Base-by-base conservation (phyloP, 2,888 invertebrate species). In the Synergus japonicus region DNA sequence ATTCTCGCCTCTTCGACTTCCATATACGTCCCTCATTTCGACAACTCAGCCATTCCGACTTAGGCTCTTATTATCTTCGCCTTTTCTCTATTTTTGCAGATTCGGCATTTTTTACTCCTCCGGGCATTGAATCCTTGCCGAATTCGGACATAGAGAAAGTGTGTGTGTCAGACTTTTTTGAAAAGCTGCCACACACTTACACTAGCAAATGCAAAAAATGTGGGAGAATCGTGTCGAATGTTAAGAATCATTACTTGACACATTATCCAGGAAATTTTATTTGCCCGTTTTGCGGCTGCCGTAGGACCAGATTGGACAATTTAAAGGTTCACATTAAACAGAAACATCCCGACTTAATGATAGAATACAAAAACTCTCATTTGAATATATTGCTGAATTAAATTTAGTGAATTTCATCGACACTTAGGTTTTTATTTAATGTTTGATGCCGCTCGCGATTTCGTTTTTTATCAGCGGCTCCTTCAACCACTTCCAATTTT, bases 201-300 rank as follows among this genome's bases (percentile, higher is more conserved):
- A 84, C 86, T 83, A 87, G 87, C 85, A 86, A 88, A 85, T 91
- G 90, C 86, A 91, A 90, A 87, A 84, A 90, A 63, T 92, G 92
- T 85, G 90, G 89, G 67, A 89, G 91, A 84, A 85, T 91, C 46
- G 92, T 92, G 58, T 88, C 90, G 77, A 91, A 92, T 83, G 78
- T 87, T 79, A 90, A 86, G 85, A 91, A 89, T 88, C 89, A 90
- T 88, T 90, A 88, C 82, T 85, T 90, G 81, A 88, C 87, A 65
- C 90, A 90, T 82, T 88, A 89, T 83, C 90, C 89, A 69, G 90
- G 90, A 76, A 90, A 90, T 84, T 90, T 88, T 82, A 85, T 89
- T 81, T 91, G 91, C 84, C 89, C 89, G 41, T 83, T 91, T 78
- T 91, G 91, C 85, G 90, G 88, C 76, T 89, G 89, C 83, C 87